A percentile compares a stretch with the other conserved stretches of the same genome.
Evolutionary conservation across 2,797 vertebrate genomes (phyloP).

Genomic region (Choloepus didactylus): DNA sequence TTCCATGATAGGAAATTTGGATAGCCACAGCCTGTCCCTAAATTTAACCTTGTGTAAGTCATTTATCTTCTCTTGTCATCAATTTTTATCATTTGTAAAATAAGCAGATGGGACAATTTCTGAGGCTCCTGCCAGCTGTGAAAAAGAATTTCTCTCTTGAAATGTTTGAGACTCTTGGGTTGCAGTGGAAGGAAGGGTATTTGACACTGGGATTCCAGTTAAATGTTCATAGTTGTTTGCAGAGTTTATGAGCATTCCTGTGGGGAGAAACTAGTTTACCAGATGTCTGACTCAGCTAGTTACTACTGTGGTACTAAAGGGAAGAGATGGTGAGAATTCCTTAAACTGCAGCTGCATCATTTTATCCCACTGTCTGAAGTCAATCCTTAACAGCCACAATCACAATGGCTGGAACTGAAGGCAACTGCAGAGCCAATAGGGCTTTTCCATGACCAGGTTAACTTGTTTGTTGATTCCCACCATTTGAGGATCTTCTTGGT

Average conservation of each 20-base stretch:
- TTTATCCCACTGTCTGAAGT: neutral
- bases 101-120: slow-evolving; percentile 42
- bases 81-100: slow-evolving; percentile 28
- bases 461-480: neutral
- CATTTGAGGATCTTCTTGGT: neutral
- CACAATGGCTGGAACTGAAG: neutral
- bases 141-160: neutral
- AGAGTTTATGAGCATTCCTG: neutral
- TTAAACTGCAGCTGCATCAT: neutral
- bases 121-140: neutral
- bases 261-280: slow-evolving; percentile 11
- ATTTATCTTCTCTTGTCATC: neutral
- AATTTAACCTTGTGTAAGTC: slow-evolving; percentile 41
- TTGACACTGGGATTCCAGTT: neutral
- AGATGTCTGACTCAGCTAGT: neutral
- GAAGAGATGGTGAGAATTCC: neutral
- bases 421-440: neutral
- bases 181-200: neutral
- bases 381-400: neutral
- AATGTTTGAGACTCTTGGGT: neutral
- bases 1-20: neutral
- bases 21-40: neutral
- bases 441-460: neutral
- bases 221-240: neutral
- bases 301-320: neutral